Evolutionary conservation across 2,888 invertebrate species (phyloP).

Genomic region (Mechanitis messenoides): DNA sequence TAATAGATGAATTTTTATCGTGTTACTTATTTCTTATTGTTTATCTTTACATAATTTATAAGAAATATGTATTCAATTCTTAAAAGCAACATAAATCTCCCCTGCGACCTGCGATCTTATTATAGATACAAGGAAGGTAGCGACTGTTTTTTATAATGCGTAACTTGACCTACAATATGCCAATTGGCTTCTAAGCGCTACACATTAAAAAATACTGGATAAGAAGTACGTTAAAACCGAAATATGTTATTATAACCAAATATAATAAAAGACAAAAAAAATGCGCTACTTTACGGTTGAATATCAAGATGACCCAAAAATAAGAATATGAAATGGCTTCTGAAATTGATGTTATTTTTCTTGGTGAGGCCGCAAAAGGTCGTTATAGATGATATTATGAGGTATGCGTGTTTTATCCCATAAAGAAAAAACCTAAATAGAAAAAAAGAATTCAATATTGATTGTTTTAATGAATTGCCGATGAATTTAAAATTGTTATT

Average conservation of each 20-base stretch:
- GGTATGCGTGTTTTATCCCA: conserved; percentile 25
- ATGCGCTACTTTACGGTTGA: conserved; percentile 18
- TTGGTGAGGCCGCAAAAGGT: conserved; percentile 19
- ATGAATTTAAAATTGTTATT: too few species aligned
- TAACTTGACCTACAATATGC: background rate
- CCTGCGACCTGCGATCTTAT: background rate
- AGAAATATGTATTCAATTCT: background rate
- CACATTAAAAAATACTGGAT: too few species aligned
- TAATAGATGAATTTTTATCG: background rate
- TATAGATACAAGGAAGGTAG: background rate
- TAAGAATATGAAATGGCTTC: conserved; percentile 21
- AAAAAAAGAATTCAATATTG: conserved; percentile 14
- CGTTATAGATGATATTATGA: conserved; percentile 26
- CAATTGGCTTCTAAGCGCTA: background rate
- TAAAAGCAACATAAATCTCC: background rate
- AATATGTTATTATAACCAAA: background rate
- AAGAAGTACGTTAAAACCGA: too few species aligned
- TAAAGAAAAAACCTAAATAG: conserved; percentile 21
- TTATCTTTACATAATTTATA: background rate
- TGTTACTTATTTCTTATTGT: background rate
- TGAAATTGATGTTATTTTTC: conserved; percentile 20
- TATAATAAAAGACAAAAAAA: background rate
- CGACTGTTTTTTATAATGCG: background rate
- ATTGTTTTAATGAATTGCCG: too few species aligned
- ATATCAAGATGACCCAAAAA: conserved; percentile 13